phyloP scores from a whole-genome alignment of 2,797 vertebrate species.

The Pangasius sanitwongsei region DNA sequence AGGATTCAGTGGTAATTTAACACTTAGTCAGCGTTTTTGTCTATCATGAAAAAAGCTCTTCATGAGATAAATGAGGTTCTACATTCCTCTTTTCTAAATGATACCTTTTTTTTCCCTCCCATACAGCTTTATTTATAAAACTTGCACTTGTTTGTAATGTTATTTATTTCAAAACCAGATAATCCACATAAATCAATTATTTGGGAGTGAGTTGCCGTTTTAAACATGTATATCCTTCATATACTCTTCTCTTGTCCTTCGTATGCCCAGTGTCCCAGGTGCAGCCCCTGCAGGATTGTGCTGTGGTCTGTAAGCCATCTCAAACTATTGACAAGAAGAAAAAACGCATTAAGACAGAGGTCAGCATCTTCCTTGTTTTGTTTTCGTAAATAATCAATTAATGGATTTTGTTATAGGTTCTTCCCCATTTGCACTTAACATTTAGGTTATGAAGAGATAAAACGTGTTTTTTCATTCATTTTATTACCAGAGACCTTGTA shows the following conservation, averaged over 20 bases:
- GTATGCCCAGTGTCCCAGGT: constrained; percentile 66
- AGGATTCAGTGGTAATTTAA: background rate
- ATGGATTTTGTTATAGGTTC: background rate
- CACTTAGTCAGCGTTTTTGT: background rate
- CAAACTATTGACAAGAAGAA: constrained; percentile 65
- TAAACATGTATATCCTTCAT: background rate
- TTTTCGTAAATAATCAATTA: background rate
- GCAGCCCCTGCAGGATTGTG: constrained; percentile 66
- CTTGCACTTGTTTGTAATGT: background rate
- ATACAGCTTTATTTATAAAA: background rate
- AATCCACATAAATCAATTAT: background rate
- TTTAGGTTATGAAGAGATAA: background rate
- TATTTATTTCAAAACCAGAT: background rate
- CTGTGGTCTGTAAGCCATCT: constrained; percentile 67
- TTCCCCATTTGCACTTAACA: background rate
- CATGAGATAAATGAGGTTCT: background rate
- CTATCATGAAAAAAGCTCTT: background rate
- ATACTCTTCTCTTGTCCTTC: background rate
- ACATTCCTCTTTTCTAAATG: background rate
- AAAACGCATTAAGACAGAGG: constrained; percentile 65
- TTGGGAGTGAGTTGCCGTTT: background rate
- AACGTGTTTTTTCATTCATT: background rate
- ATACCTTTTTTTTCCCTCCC: background rate
- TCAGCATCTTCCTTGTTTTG: constrained; percentile 54
- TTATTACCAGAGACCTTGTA: background rate